These are phyloP conservation scores for Meiosimyza platycephala DNA, from an alignment of 2,888 invertebrate genomes.

Conservation along the genomic window DNA sequence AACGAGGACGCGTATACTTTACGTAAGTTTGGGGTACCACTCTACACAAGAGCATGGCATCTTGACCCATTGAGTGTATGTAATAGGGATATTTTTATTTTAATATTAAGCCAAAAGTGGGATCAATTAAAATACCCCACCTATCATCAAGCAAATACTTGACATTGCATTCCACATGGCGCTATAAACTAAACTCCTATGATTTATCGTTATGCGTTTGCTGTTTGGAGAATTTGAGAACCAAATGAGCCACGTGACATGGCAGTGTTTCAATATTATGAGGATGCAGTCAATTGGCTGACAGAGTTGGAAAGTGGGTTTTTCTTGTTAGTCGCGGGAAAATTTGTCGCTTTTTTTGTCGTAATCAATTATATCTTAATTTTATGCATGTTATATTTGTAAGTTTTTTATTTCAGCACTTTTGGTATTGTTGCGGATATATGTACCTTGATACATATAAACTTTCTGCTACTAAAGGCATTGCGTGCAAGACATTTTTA, in stretches of 20 bases:
- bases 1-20: slow-evolving; percentile 80
- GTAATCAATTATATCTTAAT: background rate
- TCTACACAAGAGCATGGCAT: too few species aligned
- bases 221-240: too few species aligned
- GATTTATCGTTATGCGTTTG: background rate
- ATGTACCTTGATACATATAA: too few species aligned
- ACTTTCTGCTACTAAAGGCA: too few species aligned
- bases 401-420: too few species aligned
- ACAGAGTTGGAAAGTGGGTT: background rate
- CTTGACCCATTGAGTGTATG: too few species aligned
- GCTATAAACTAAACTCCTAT: background rate
- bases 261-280: background rate
- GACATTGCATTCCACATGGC: background rate
- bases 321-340: background rate
- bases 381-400: background rate
- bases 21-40: slow-evolving; percentile 73
- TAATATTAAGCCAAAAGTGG: background rate
- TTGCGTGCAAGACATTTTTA: too few species aligned
- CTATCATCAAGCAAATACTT: background rate
- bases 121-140: background rate
- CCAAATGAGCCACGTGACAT: background rate
- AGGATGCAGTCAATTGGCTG: background rate
- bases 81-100: background rate
- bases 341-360: background rate
- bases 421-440: too few species aligned